Evolutionary conservation across 2,888 invertebrate genomes (phyloP).

Genomic region (Eretmocerus hayati): DNA sequence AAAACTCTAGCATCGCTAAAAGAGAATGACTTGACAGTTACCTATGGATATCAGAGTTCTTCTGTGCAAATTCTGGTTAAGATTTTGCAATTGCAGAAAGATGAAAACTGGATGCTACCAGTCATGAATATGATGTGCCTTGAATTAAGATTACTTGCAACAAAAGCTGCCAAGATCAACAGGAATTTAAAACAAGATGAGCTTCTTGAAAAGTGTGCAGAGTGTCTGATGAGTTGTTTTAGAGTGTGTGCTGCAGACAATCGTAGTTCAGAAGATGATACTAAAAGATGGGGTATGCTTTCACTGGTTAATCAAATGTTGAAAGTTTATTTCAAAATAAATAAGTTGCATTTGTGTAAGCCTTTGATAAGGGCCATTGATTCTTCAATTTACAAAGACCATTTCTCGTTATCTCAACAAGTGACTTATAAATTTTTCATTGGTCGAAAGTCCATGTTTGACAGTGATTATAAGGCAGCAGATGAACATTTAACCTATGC

Average conservation of each 20-base stretch:
- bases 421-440: constrained; percentile 97
- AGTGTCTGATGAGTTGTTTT: constrained; percentile 87
- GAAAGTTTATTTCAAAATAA: constrained; percentile 93
- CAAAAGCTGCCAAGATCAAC: constrained; percentile 56
- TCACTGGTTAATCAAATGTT: constrained; percentile 94
- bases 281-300: constrained; percentile 94
- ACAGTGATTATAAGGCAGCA: constrained; percentile 86
- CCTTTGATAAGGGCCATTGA: constrained; percentile 96
- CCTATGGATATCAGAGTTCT: constrained; percentile 71
- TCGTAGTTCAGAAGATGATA: constrained; percentile 80
- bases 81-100: constrained; percentile 78
- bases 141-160: constrained; percentile 79
- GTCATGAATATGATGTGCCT: constrained; percentile 85
- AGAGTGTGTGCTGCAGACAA: constrained; percentile 93
- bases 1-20: constrained; percentile 51
- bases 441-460: constrained; percentile 97
- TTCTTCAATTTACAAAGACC: constrained; percentile 80
- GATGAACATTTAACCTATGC: constrained; percentile 90
- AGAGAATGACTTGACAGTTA: constrained; percentile 51
- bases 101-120: constrained; percentile 95
- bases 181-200: constrained; percentile 56
- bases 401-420: constrained; percentile 84
- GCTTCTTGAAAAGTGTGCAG: constrained; percentile 86
- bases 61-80: constrained; percentile 74
- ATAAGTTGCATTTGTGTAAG: constrained; percentile 81